Evolutionary conservation across 2,113 vertebrate genomes (phyloP).

Genomic region (Vimba vimba): DNA sequence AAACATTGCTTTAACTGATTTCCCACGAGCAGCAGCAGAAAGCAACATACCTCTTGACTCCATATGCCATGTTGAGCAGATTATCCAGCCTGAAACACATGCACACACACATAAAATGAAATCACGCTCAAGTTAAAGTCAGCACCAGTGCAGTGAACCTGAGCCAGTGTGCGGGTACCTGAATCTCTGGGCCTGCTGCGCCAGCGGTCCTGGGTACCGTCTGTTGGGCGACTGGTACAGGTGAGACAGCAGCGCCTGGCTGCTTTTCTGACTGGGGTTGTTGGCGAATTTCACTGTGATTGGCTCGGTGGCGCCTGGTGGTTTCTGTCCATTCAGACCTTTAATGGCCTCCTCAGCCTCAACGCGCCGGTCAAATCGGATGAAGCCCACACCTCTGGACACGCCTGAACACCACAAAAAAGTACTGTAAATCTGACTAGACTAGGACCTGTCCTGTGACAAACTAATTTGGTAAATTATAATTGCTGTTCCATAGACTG

Average conservation of each 20-base stretch:
- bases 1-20: background rate
- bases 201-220: slow-evolving; percentile 95
- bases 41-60: slow-evolving; percentile 91
- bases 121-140: background rate
- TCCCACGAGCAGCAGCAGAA: background rate
- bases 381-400: slow-evolving; percentile 97
- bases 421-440: background rate
- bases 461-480: no score
- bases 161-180: slow-evolving; percentile 76
- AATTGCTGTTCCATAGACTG: no score
- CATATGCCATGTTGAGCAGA: slow-evolving; percentile 99
- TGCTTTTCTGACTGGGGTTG: slow-evolving; percentile 99
- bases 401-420: slow-evolving; percentile 77
- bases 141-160: background rate
- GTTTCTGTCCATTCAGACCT: slow-evolving; percentile 97
- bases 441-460: background rate
- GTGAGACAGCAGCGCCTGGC: slow-evolving; percentile 96
- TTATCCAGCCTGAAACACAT: slow-evolving; percentile 93
- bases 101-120: slow-evolving; percentile 66
- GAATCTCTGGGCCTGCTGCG: slow-evolving; percentile 98
- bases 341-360: slow-evolving; percentile 99
- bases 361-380: slow-evolving; percentile 96
- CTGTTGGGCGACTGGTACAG: slow-evolving; percentile 98
- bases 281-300: slow-evolving; percentile 99
- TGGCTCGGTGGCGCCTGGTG: slow-evolving; percentile 91